Conservation (phyloP, 30 jellyfish, hydroid and myxozoan species). For the Sanderia malayensis region DNA sequence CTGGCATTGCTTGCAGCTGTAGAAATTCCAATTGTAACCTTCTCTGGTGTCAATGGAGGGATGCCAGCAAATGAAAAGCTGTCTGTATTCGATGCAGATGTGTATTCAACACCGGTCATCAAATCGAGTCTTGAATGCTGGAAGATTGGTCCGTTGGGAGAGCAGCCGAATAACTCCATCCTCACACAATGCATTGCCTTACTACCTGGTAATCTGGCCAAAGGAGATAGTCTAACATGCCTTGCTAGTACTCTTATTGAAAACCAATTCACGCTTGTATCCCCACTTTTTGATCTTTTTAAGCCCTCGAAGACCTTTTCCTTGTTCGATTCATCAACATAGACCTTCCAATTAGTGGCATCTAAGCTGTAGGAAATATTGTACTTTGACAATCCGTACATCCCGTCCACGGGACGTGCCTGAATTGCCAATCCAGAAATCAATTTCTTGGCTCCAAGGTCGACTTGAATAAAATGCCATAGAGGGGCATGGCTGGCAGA, state of each 20-base stretch:
- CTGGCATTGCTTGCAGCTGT: not conserved
- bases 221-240: not conserved
- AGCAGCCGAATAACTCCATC: slow-evolving; percentile 25
- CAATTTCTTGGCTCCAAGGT: not conserved
- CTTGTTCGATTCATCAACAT: not conserved
- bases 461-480: slow-evolving; percentile 16
- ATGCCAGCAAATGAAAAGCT: not conserved
- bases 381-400: not conserved
- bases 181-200: slow-evolving; percentile 11
- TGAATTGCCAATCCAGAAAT: slow-evolving; percentile 9
- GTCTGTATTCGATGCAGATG: not conserved
- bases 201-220: not conserved
- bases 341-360: slow-evolving; percentile 9
- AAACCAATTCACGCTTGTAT: slow-evolving; percentile 11
- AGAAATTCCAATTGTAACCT: slow-evolving; percentile 4
- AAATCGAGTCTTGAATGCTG: not conserved
- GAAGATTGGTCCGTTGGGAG: not conserved
- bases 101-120: not conserved
- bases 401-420: not conserved
- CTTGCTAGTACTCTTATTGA: slow-evolving; percentile 6
- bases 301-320: not conserved
- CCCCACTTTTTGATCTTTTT: no score
- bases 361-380: slow-evolving; percentile 11
- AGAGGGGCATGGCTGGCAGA: not conserved
- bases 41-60: not conserved